Percentiles rank a stretch among this genome's conserved stretches.
Evolutionary conservation across 2,888 invertebrate genomes (phyloP).

Genomic region (Hemistola chrysoprasaria): DNA sequence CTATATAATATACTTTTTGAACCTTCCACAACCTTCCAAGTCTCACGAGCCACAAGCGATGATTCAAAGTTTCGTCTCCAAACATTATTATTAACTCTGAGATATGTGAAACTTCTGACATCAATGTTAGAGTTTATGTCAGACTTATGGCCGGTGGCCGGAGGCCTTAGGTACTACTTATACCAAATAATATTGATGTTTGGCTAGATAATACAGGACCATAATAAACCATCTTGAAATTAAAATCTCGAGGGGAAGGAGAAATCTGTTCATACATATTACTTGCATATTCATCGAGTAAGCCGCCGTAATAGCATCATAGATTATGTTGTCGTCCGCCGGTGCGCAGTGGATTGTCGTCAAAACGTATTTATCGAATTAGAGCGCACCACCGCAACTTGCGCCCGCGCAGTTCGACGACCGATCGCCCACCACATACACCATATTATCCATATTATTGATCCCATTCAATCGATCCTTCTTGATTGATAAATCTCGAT

Average conservation of each 20-base stretch:
- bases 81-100: slow-evolving; percentile 10
- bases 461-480: slow-evolving; percentile 76
- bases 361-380: slow-evolving; percentile 80
- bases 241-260: slow-evolving; percentile 39
- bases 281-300: slow-evolving; percentile 50
- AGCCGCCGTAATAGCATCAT: slow-evolving; percentile 50
- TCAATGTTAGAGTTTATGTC: slow-evolving; percentile 26
- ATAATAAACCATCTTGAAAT: slow-evolving; percentile 46
- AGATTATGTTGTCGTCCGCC: slow-evolving; percentile 39
- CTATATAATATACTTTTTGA: neutral
- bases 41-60: slow-evolving; percentile 1
- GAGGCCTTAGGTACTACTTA: slow-evolving; percentile 35
- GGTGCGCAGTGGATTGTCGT: slow-evolving; percentile 69
- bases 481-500: slow-evolving; percentile 66
- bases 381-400: slow-evolving; percentile 67
- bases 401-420: slow-evolving; percentile 81
- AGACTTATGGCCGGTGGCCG: slow-evolving; percentile 19
- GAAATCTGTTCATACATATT: slow-evolving; percentile 34
- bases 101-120: slow-evolving; percentile 4
- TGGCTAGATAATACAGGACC: slow-evolving; percentile 37
- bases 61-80: slow-evolving; percentile 15
- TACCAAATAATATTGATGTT: slow-evolving; percentile 41
- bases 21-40: neutral
- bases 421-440: slow-evolving; percentile 75
- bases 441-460: slow-evolving; percentile 71